phyloP scores from a whole-genome alignment of 2,888 invertebrate species.

The Netelia virgata region DNA sequence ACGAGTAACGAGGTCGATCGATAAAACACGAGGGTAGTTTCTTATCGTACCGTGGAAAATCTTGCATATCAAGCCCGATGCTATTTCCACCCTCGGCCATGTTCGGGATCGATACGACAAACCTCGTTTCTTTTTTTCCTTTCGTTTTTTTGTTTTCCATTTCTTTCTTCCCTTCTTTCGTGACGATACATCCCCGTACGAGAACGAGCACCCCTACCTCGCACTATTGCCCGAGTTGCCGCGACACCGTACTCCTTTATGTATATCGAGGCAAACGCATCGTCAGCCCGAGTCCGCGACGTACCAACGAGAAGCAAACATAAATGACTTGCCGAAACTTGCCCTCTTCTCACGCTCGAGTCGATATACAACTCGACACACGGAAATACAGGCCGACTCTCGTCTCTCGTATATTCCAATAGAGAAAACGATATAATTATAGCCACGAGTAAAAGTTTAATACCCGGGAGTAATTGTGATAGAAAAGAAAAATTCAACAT shows the following conservation, averaged over 20 bases:
- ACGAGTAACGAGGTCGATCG: slow-evolving; percentile 59
- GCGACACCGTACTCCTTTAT: slow-evolving; percentile 28
- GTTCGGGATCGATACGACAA: slow-evolving; percentile 57
- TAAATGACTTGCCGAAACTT: slow-evolving; percentile 19
- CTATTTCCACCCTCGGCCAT: slow-evolving; percentile 44
- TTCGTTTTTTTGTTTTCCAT: no score
- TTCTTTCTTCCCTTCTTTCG: no score
- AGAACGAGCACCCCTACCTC: slow-evolving; percentile 32
- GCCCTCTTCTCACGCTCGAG: no score
- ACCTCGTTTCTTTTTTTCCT: slow-evolving; percentile 35
- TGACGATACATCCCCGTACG: slow-evolving; percentile 26
- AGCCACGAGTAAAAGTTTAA: no score
- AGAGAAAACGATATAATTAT: no score
- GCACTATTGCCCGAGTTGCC: slow-evolving; percentile 10
- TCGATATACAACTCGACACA: no score
- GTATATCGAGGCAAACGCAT: slow-evolving; percentile 3
- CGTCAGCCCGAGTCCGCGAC: background rate
- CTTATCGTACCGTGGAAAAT: slow-evolving; percentile 56
- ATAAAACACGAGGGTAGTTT: slow-evolving; percentile 23
- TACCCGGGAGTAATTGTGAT: no score
- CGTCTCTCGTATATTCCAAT: no score
- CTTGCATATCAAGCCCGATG: slow-evolving; percentile 51
- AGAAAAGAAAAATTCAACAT: no score
- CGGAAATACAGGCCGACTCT: no score
- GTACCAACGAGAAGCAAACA: background rate